Evolutionary conservation across 1,140 invertebrate genomes (phyloP).

Genomic region (Drosophila lowei): DNA sequence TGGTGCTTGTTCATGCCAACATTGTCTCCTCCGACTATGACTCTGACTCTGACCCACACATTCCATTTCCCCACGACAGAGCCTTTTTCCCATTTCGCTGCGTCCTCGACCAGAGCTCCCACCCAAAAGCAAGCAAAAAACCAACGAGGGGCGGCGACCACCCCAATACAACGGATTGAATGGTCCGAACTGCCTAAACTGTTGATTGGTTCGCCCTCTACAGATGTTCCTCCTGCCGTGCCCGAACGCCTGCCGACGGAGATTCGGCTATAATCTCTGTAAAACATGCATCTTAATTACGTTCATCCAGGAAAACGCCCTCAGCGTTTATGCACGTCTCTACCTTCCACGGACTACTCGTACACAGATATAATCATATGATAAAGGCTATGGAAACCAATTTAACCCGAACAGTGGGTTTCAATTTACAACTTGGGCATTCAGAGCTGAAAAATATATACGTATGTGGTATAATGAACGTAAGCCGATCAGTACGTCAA

Average conservation of each 20-base stretch:
- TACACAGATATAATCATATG: too few species aligned
- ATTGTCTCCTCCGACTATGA: conserved; percentile 61
- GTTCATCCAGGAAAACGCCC: too few species aligned
- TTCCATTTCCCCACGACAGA: conserved; percentile 2
- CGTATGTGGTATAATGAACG: background rate
- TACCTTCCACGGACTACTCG: too few species aligned
- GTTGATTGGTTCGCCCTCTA: conserved; percentile 29
- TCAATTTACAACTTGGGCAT: too few species aligned
- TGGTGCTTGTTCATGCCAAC: conserved; percentile 68
- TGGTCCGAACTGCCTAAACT: conserved; percentile 35
- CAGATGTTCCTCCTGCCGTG: too few species aligned
- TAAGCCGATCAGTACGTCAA: conserved; percentile 1
- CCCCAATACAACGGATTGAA: conserved; percentile 31
- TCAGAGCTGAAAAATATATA: too few species aligned
- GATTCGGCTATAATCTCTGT: too few species aligned
- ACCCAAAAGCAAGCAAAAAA: conserved; percentile 31
- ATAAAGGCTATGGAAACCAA: too few species aligned
- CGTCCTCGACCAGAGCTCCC: conserved; percentile 11
- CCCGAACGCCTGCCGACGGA: too few species aligned
- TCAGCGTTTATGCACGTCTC: too few species aligned
- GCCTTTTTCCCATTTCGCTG: conserved; percentile 1
- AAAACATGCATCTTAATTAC: too few species aligned
- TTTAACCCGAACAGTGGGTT: background rate
- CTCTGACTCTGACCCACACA: conserved; percentile 12
- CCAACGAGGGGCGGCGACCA: conserved; percentile 23